Percentiles rank a stretch among this genome's conserved stretches.
Evolutionary conservation across 1,140 invertebrate species (phyloP).

Genomic region (Achroia grisella): DNA sequence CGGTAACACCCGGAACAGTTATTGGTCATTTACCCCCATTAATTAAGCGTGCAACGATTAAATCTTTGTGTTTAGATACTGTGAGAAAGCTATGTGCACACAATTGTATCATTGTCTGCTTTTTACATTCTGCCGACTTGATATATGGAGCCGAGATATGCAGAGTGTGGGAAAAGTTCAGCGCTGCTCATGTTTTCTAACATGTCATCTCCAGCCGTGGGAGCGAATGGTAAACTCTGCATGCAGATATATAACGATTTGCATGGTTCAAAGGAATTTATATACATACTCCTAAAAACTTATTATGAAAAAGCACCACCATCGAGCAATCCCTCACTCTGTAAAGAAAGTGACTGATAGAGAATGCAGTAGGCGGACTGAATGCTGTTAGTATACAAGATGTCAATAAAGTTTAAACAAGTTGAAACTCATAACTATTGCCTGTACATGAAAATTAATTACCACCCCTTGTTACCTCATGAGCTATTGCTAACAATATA

Average conservation of each 20-base stretch:
- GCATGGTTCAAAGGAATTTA: too few species aligned
- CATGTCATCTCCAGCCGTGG: slow-evolving; percentile 64
- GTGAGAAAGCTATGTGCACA: slow-evolving; percentile 68
- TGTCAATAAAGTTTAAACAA: too few species aligned
- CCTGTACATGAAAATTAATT: too few species aligned
- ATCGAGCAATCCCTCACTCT: too few species aligned
- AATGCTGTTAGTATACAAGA: too few species aligned
- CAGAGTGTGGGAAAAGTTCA: slow-evolving; percentile 65
- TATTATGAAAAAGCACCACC: too few species aligned
- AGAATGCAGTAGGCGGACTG: too few species aligned
- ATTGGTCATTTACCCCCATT: slow-evolving; percentile 66
- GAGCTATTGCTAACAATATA: too few species aligned
- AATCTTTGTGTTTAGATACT: slow-evolving; percentile 42
- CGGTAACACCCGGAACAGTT: slow-evolving; percentile 15
- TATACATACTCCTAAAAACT: slow-evolving; percentile 26
- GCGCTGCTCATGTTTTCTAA: slow-evolving; percentile 52
- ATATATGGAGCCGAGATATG: slow-evolving; percentile 69
- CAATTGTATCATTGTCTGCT: slow-evolving; percentile 71
- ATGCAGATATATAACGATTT: too few species aligned
- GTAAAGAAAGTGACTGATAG: too few species aligned
- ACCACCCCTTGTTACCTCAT: too few species aligned
- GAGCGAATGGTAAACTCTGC: slow-evolving; percentile 15
- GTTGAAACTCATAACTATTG: too few species aligned
- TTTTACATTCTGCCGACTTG: slow-evolving; percentile 61
- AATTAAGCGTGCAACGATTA: slow-evolving; percentile 64